These are phyloP conservation scores for Panagrolaimus sp. DNA, from an alignment of 1,140 invertebrate species.

Conservation along the genomic window DNA sequence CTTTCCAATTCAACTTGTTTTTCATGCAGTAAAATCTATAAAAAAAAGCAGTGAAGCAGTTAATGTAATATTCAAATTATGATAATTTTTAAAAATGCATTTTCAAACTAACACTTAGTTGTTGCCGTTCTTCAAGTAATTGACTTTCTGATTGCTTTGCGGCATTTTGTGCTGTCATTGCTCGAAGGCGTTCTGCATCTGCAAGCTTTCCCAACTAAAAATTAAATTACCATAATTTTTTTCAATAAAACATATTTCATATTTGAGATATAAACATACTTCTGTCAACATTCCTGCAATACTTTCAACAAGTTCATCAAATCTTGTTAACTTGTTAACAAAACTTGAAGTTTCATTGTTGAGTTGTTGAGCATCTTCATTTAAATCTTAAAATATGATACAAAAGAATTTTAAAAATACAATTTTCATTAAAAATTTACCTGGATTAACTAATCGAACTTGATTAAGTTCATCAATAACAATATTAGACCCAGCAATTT, in stretches of 20 bases:
- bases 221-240: background rate
- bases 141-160: slow-evolving; percentile 18
- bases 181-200: slow-evolving; percentile 10
- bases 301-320: slow-evolving; percentile 12
- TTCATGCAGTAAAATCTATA: slow-evolving; percentile 11
- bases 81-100: too few relatives aligned
- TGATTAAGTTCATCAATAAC: slow-evolving; percentile 12
- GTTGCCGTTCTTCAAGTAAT: slow-evolving; percentile 8
- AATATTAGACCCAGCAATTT: background rate
- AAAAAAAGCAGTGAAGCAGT: background rate
- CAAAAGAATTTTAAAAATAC: too few relatives aligned
- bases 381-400: background rate
- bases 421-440: background rate
- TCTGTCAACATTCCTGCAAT: slow-evolving; percentile 1
- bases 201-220: slow-evolving; percentile 11
- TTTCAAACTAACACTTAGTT: background rate
- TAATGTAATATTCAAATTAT: too few relatives aligned
- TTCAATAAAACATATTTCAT: background rate
- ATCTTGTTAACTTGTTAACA: slow-evolving; percentile 10
- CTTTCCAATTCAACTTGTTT: slow-evolving; percentile 1
- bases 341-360: background rate
- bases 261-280: background rate
- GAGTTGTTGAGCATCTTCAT: background rate
- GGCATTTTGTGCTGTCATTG: slow-evolving; percentile 6
- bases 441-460: slow-evolving; percentile 15